These are phyloP conservation scores for Muntiacus reevesi DNA, from an alignment of 2,113 vertebrate species.

Conservation along the genomic window DNA sequence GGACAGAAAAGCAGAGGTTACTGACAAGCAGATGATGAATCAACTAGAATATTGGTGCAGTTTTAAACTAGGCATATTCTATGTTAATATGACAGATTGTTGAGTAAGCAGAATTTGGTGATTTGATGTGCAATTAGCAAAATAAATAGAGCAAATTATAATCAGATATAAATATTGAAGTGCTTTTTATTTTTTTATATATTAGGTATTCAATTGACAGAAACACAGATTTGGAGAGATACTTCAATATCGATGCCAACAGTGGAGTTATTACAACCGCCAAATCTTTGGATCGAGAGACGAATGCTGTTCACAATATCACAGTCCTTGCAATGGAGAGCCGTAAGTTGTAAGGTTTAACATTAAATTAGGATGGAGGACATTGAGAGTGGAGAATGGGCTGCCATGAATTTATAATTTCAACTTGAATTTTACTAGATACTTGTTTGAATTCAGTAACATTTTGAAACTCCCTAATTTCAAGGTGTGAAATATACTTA, in stretches of 20 bases:
- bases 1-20: neutral
- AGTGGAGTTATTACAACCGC: constrained; percentile 95
- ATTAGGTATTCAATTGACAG: constrained; percentile 96
- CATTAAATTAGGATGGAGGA: neutral
- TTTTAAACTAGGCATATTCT: neutral
- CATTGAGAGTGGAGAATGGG: neutral
- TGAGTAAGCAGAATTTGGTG: neutral
- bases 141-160: constrained; percentile 43
- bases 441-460: neutral
- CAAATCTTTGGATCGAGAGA: constrained; percentile 93
- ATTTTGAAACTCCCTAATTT: neutral
- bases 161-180: constrained; percentile 47
- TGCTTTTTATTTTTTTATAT: constrained; percentile 44
- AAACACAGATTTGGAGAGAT: constrained; percentile 97
- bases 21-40: neutral
- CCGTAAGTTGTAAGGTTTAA: constrained; percentile 85
- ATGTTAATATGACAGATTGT: neutral
- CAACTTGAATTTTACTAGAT: neutral
- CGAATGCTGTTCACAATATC: constrained; percentile 94
- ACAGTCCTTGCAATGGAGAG: constrained; percentile 96
- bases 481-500: neutral
- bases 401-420: neutral
- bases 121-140: neutral
- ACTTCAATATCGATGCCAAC: constrained; percentile 95
- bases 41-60: neutral